Evolutionary conservation across 1,140 invertebrate genomes (phyloP).

Genomic region (Lepidostoma basale): DNA sequence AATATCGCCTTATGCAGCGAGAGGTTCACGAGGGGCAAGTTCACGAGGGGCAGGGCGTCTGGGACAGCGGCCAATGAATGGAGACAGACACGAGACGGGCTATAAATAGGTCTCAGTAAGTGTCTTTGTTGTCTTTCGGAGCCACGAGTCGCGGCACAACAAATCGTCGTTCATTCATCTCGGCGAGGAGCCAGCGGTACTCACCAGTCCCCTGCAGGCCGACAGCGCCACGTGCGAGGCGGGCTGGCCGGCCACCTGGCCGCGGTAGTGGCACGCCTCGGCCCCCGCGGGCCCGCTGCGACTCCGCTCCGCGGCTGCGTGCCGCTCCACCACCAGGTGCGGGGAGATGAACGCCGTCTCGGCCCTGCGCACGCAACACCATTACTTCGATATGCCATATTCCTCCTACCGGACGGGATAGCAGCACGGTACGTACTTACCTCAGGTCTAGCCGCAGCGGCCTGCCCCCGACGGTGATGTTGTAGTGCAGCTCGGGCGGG

Average conservation of each 20-base stretch:
- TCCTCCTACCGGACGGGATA: background rate
- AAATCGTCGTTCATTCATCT: too few species aligned
- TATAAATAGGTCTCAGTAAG: background rate
- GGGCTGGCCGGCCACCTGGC: constrained; percentile 69
- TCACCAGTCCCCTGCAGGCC: constrained; percentile 83
- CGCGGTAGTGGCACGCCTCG: constrained; percentile 76
- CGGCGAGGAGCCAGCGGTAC: constrained; percentile 49
- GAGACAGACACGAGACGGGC: background rate
- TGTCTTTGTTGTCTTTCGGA: background rate
- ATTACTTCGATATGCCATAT: too few species aligned
- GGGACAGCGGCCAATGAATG: background rate
- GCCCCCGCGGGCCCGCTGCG: constrained; percentile 55
- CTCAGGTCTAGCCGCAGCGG: constrained; percentile 36
- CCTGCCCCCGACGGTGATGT: constrained; percentile 41
- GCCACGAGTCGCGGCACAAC: background rate
- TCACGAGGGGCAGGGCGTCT: too few species aligned
- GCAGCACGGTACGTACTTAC: constrained; percentile 6
- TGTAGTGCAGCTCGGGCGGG: constrained; percentile 36
- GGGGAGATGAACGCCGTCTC: constrained; percentile 72
- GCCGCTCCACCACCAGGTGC: constrained; percentile 73
- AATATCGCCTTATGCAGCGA: too few species aligned
- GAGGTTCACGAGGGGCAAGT: too few species aligned
- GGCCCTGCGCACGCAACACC: constrained; percentile 55
- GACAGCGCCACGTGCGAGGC: constrained; percentile 76
- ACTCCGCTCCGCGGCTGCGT: constrained; percentile 58